phyloP scores from a whole-genome alignment of 1,140 invertebrate species.

The Scaptomyza montana region DNA sequence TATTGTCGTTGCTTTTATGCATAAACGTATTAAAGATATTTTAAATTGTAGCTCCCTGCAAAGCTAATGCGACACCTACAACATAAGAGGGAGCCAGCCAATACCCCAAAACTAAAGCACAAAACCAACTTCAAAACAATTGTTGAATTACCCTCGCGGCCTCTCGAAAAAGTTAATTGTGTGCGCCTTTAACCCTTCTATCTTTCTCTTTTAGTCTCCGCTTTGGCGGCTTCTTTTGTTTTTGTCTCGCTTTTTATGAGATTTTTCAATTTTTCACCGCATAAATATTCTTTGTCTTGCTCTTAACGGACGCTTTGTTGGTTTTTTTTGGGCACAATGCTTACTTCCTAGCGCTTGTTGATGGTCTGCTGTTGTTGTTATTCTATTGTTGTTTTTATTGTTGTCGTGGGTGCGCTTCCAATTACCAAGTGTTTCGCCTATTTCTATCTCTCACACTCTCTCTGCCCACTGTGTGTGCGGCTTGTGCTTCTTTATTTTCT shows the following conservation, averaged over 20 bases:
- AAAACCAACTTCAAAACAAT: slow-evolving; percentile 52
- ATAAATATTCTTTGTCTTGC: slow-evolving; percentile 32
- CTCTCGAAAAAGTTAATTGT: slow-evolving; percentile 70
- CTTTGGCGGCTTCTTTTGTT: slow-evolving; percentile 30
- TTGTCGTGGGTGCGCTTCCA: slow-evolving; percentile 66
- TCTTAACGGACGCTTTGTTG: slow-evolving; percentile 17
- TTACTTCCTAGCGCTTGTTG: slow-evolving; percentile 14
- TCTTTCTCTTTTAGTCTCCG: slow-evolving; percentile 6
- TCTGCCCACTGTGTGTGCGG: slow-evolving; percentile 26
- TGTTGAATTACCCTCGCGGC: slow-evolving; percentile 41
- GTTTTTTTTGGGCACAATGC: slow-evolving; percentile 22
- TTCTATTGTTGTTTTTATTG: slow-evolving; percentile 38
- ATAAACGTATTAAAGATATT: slow-evolving; percentile 74
- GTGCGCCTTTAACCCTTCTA: slow-evolving; percentile 16
- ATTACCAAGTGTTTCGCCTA: slow-evolving; percentile 50
- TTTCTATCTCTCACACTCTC: slow-evolving; percentile 6
- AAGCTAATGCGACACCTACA: slow-evolving; percentile 15
- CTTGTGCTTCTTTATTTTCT: slow-evolving; percentile 46
- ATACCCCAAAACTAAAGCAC: slow-evolving; percentile 3
- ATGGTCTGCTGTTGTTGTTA: slow-evolving; percentile 13
- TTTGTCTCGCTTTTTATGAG: slow-evolving; percentile 30
- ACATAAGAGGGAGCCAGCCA: not conserved
- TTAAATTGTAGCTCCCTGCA: slow-evolving; percentile 30
- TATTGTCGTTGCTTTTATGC: slow-evolving; percentile 37
- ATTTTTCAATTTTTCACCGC: slow-evolving; percentile 48